Conservation (phyloP, 2,113 vertebrate genomes). For the Hemicordylus capensis region DNA sequence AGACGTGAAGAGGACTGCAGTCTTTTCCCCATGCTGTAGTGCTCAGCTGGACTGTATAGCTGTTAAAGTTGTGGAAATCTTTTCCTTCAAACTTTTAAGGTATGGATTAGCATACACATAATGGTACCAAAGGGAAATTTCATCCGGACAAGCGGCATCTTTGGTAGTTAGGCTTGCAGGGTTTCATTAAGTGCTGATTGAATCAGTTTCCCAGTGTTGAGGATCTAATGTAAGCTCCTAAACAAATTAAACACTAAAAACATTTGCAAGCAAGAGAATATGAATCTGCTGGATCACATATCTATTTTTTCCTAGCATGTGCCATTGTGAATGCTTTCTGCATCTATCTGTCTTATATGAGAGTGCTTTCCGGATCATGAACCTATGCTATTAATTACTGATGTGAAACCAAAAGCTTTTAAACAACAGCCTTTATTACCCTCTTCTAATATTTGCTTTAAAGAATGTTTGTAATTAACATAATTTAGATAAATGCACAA, state of each 20-base stretch:
- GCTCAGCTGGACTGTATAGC: too few relatives aligned
- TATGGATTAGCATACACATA: not conserved
- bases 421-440: not conserved
- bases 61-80: not conserved
- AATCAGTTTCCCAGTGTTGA: not conserved
- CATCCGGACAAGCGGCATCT: not conserved
- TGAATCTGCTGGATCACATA: not conserved
- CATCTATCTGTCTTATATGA: not conserved
- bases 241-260: not conserved
- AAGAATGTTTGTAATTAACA: not conserved
- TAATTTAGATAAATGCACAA: constrained; percentile 5
- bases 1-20: too few relatives aligned
- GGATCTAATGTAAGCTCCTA: not conserved
- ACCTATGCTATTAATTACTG: not conserved
- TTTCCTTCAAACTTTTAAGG: not conserved
- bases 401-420: not conserved
- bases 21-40: too few relatives aligned
- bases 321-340: not conserved
- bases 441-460: constrained; percentile 7
- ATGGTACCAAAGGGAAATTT: too few relatives aligned
- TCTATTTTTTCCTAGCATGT: accelerated
- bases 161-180: not conserved
- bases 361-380: not conserved
- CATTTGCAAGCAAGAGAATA: not conserved
- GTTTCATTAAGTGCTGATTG: not conserved